phyloP scores from a whole-genome alignment of 2,797 vertebrate genomes.

The Chelonia mydas region DNA sequence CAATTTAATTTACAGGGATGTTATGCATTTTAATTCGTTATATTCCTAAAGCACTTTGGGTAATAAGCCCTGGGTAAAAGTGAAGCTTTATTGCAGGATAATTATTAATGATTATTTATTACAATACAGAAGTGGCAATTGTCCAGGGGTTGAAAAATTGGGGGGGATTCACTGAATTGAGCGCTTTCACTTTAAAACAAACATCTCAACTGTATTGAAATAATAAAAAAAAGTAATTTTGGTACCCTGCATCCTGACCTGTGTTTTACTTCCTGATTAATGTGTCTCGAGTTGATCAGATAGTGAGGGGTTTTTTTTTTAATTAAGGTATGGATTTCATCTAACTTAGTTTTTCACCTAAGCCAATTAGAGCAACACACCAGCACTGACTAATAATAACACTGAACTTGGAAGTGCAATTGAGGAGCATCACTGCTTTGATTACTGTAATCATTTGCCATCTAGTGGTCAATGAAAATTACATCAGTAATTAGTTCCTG shows the following conservation, averaged over 20 bases:
- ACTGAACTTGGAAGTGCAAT: rapidly evolving
- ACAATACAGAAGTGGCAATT: not conserved
- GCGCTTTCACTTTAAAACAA: not conserved
- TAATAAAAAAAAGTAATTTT: not conserved
- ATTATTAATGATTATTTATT: not conserved
- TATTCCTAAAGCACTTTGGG: not conserved
- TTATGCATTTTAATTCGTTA: not conserved
- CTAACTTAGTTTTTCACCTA: not conserved
- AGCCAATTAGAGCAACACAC: not conserved
- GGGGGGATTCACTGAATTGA: not conserved
- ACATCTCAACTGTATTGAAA: not conserved
- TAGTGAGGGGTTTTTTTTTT: not conserved
- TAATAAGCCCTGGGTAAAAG: not conserved
- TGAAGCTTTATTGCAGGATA: not conserved
- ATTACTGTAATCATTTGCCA: conserved; percentile 38
- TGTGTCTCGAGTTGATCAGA: not conserved
- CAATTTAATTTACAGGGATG: rapidly evolving
- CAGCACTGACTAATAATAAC: not conserved
- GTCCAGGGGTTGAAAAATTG: not conserved
- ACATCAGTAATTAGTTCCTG: rapidly evolving
- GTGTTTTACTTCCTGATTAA: not conserved
- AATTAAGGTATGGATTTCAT: not conserved
- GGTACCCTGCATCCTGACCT: not conserved
- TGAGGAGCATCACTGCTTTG: rapidly evolving
- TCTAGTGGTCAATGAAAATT: conserved; percentile 25